These are phyloP conservation scores for Chamaetylas fuelleborni DNA, from an alignment of 2,113 vertebrate species.

Conservation along the genomic window DNA sequence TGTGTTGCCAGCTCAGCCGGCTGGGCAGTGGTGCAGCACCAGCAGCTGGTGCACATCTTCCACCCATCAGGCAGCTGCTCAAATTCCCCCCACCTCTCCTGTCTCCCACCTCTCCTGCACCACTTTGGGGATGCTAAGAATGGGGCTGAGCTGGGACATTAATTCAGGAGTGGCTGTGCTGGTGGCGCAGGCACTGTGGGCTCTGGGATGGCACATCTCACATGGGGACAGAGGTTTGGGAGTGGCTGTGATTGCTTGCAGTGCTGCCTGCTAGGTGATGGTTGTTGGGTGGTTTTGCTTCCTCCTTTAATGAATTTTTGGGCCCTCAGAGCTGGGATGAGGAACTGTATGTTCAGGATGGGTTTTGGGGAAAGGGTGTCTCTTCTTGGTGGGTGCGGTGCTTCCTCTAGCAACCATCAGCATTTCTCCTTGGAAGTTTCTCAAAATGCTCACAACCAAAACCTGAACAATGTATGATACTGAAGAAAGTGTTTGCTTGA, in stretches of 20 bases:
- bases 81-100: neutral
- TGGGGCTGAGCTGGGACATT: neutral
- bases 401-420: neutral
- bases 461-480: neutral
- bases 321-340: neutral
- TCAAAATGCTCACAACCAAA: neutral
- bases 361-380: neutral
- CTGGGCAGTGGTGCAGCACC: neutral
- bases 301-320: neutral
- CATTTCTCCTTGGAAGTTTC: neutral
- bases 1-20: neutral
- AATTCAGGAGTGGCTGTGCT: neutral
- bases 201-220: neutral
- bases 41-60: neutral
- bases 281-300: neutral
- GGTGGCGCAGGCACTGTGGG: neutral
- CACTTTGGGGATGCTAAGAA: neutral
- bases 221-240: neutral
- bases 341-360: neutral
- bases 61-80: rapidly evolving
- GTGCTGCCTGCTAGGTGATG: neutral
- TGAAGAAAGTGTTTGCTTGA: neutral
- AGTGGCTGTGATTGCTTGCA: neutral
- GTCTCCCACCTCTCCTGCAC: neutral
- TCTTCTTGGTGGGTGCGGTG: neutral